Evolutionary conservation across 2,797 vertebrate genomes (phyloP), one percentile per base, ranked within the genome.

Genomic region (Myripristis murdjan): DNA sequence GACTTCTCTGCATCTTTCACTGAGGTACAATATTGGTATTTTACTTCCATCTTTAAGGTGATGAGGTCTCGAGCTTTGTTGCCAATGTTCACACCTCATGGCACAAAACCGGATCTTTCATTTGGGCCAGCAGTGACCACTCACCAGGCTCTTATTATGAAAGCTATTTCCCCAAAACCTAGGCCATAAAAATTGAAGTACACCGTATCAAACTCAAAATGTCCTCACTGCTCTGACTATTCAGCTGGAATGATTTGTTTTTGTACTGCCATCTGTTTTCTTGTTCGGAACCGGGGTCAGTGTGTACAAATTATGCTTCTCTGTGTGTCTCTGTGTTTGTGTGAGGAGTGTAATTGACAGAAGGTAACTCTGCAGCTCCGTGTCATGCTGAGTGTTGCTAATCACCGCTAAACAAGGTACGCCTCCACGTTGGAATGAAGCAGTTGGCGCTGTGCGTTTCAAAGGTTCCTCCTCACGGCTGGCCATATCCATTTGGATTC

Each of bases 331-430:
- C 20, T 68, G 54, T 66, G 52, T 66, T 23, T 66, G 52, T 67
- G 63, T 55, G 1, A 61, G 58, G 64, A 15, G 6, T 66, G 24
- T 35, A 44, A 49, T 44, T 70, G 64, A 79, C 71, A 64, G 57
- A 18, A 41, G 66, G 31, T 69, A 53, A 70, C 62, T 8, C 20
- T 1, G 5, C 41, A 47, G 33, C 69, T 70, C 46, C 9, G 15
- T 60, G 49, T 75, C 86, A 72, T 54, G 63, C 81, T 52, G 76
- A 20, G 74, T 5, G 70, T 18, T 28, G 41, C 75, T 90, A 91
- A 90, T 90, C 77, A 84, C 79, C 4, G 18, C 70, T 73, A 90
- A 92, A 86, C 79, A 77, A 65, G 65, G 24, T 56, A 41, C 52
- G 22, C 61, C 66, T 70, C 62, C 82, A 59, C 35, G 69, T 75